Evolutionary conservation across 2,888 invertebrate genomes (phyloP).

Genomic region (Acrobasis consociella): DNA sequence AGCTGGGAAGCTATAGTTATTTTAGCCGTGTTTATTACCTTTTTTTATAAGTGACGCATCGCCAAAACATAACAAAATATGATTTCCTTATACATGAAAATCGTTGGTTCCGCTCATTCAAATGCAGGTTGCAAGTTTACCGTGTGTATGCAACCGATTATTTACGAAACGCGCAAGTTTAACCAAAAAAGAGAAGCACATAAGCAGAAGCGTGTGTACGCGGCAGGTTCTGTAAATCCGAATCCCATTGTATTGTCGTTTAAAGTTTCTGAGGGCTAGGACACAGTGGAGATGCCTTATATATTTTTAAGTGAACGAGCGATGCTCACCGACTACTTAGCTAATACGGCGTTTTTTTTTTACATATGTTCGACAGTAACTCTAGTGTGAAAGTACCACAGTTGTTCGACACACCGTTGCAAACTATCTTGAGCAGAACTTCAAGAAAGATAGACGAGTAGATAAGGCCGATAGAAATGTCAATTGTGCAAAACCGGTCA

Average conservation of each 20-base stretch:
- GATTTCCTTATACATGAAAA: not conserved
- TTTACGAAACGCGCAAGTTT: constrained; percentile 3
- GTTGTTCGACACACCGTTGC: no score
- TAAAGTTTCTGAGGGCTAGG: constrained; percentile 38
- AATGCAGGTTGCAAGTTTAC: not conserved
- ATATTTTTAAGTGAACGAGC: not conserved
- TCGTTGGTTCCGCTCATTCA: not conserved
- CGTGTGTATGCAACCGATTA: constrained; percentile 7
- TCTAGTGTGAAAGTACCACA: no score
- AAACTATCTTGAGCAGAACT: no score
- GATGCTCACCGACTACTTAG: no score
- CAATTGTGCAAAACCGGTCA: no score
- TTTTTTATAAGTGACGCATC: no score
- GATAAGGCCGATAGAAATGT: no score
- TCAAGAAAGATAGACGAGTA: no score
- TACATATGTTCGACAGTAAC: not conserved
- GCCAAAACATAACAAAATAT: no score
- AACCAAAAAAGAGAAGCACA: constrained; percentile 24
- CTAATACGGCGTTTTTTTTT: not conserved
- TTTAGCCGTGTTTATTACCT: no score
- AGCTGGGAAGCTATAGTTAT: no score
- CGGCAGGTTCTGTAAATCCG: constrained; percentile 66
- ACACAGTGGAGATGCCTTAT: constrained; percentile 18
- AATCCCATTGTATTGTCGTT: constrained; percentile 70
- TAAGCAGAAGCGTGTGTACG: constrained; percentile 33